phyloP scores from a whole-genome alignment of 2,888 invertebrate species.

The Yponomeuta cagnagella region DNA sequence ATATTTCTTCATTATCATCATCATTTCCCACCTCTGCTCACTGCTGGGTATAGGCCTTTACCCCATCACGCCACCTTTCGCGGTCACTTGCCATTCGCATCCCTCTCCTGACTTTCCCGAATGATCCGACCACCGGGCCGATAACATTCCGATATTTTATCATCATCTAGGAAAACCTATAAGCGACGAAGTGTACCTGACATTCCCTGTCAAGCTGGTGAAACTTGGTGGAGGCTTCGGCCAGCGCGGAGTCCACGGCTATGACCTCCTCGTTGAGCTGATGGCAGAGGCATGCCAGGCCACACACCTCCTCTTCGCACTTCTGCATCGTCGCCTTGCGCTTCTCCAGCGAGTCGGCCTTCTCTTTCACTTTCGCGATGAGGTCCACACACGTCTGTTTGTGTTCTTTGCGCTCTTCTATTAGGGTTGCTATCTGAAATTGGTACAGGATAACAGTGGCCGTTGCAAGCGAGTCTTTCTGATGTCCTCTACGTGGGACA shows the following conservation, averaged over 20 bases:
- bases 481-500: no score
- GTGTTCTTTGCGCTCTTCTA: slow-evolving; percentile 43
- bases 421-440: slow-evolving; percentile 39
- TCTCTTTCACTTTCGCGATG: slow-evolving; percentile 31
- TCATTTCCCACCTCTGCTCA: no score
- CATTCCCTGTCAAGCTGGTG: slow-evolving; percentile 52
- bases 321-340: slow-evolving; percentile 34
- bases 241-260: slow-evolving; percentile 34
- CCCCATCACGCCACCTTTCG: no score
- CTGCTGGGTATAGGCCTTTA: no score
- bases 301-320: slow-evolving; percentile 44
- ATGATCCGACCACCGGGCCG: no score
- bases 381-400: slow-evolving; percentile 34
- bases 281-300: slow-evolving; percentile 36
- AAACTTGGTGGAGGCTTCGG: slow-evolving; percentile 41
- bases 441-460: neutral
- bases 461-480: no score
- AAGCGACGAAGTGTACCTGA: slow-evolving; percentile 30
- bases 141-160: no score
- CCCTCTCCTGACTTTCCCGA: no score
- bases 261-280: slow-evolving; percentile 39
- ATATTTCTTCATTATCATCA: no score
- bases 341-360: slow-evolving; percentile 31
- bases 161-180: neutral
- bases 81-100: no score